Evolutionary conservation across 2,113 vertebrate species (phyloP).

Genomic region (Nestor notabilis): DNA sequence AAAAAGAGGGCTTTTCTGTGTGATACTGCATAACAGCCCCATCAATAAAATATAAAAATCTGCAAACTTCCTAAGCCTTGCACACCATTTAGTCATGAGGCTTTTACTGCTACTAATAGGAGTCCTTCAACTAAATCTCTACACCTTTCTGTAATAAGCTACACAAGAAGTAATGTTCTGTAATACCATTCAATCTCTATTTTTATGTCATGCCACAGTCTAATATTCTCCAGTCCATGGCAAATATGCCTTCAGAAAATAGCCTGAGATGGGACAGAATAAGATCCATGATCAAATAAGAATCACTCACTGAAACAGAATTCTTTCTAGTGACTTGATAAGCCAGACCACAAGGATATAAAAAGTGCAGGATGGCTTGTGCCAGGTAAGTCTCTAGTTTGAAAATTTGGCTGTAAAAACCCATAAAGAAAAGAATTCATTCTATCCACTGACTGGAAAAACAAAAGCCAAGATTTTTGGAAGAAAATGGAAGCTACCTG

Average conservation of each 20-base stretch:
- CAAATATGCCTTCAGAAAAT: conserved; percentile 59
- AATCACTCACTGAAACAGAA: conserved; percentile 35
- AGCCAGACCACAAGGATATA: not conserved
- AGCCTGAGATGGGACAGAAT: conserved; percentile 31
- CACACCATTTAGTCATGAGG: conserved; percentile 38
- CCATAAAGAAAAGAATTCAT: not conserved
- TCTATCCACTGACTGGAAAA: not conserved
- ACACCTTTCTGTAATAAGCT: conserved; percentile 39
- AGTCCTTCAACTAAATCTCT: conserved; percentile 36
- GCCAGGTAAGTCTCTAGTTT: not conserved
- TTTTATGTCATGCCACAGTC: conserved; percentile 34
- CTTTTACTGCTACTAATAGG: conserved; percentile 51
- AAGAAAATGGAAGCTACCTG: not conserved
- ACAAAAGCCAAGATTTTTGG: not conserved
- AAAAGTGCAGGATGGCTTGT: conserved; percentile 32
- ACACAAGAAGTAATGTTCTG: conserved; percentile 56
- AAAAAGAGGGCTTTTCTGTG: not conserved
- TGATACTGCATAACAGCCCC: not conserved
- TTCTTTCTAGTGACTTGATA: conserved; percentile 7
- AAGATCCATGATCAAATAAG: conserved; percentile 34
- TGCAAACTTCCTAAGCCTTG: conserved; percentile 34
- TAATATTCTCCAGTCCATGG: conserved; percentile 48
- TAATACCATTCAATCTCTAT: conserved; percentile 59
- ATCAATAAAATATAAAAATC: conserved; percentile 33
- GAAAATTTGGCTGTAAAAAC: conserved; percentile 20